Evolutionary conservation across 2,888 invertebrate genomes (phyloP), one percentile per base, ranked within the genome.

Genomic region (Daptonema setosum): DNA sequence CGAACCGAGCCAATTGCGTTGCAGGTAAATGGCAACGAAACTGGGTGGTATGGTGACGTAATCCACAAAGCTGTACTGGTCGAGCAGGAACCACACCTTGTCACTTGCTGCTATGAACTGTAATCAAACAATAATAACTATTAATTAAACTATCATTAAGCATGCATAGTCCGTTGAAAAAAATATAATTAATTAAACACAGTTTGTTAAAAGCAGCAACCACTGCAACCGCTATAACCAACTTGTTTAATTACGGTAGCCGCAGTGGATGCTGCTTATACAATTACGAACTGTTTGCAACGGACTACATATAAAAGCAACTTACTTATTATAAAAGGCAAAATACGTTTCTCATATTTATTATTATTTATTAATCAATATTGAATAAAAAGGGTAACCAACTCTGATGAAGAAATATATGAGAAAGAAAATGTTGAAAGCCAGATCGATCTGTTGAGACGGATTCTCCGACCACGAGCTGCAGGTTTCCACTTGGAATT

Each of bases 351-450:
- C n/a, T n/a, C n/a, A n/a, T n/a, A 41, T 41, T 41, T 41, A 11
- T 14, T 20, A 41, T 41, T 41, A 41, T 41, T 41, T 14, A 41
- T 14, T 14, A 41, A 41, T 14, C 41, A 41, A 41, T 20, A 14
- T 41, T 41, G 20, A 41, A 41, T 20, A 41, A 41, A 26, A 50
- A 17, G 20, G 26, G 26, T 26, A 3, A 24, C 53, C 11, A 2
- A 95, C 93, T 83, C 95, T 83, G 83, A 95, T 93, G 85, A 93
- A 93, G 87, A 95, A 95, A 83, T 95, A 95, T 81, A 95, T 88
- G 88, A 95, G 91, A 86, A 95, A 95, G 87, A 95, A 95, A 83
- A 95, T 90, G 83, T 95, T 95, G 83, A 95, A 93, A 81, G 93
- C 91, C 82, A 95, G 85, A 83, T 95, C 95, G 80, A 95, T 90